phyloP scores from a whole-genome alignment of 2,113 vertebrate species.

The Neolamprologus variostigma region DNA sequence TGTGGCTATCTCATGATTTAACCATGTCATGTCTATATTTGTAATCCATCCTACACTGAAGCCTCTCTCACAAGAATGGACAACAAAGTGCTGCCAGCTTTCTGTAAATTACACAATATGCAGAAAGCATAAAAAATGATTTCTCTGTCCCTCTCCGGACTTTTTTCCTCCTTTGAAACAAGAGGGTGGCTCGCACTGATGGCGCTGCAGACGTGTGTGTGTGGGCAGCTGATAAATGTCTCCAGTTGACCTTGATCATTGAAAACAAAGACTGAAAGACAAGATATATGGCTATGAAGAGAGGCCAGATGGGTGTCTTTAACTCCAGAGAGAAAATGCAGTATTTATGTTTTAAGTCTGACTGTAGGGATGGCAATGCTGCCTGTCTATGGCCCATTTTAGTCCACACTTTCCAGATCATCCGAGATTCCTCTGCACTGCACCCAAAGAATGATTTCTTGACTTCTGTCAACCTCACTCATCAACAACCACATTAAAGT shows the following conservation, averaged over 20 bases:
- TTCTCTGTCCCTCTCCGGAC: not conserved
- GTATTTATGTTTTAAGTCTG: not conserved
- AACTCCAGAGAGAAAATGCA: not conserved
- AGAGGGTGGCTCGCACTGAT: not conserved
- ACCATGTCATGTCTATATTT: constrained; percentile 29
- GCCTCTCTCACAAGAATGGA: not conserved
- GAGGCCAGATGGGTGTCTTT: not conserved
- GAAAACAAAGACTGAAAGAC: not conserved
- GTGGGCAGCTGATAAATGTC: not conserved
- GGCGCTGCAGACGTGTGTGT: not conserved
- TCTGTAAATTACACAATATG: not conserved
- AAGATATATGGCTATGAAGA: not conserved
- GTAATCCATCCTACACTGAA: not conserved
- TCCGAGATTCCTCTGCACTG: not conserved
- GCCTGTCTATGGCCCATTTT: not conserved
- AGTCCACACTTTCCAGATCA: not conserved
- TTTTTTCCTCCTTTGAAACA: not conserved
- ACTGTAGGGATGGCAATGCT: not conserved
- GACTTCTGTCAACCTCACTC: not conserved
- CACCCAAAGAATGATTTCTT: not conserved
- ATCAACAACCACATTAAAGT: not conserved
- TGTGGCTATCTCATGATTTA: constrained; percentile 33
- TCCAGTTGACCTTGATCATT: not conserved
- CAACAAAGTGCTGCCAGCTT: not conserved
- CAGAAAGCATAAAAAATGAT: not conserved